phyloP scores from a whole-genome alignment of 2,888 invertebrate genomes.

The Apomyelois bistriatella region DNA sequence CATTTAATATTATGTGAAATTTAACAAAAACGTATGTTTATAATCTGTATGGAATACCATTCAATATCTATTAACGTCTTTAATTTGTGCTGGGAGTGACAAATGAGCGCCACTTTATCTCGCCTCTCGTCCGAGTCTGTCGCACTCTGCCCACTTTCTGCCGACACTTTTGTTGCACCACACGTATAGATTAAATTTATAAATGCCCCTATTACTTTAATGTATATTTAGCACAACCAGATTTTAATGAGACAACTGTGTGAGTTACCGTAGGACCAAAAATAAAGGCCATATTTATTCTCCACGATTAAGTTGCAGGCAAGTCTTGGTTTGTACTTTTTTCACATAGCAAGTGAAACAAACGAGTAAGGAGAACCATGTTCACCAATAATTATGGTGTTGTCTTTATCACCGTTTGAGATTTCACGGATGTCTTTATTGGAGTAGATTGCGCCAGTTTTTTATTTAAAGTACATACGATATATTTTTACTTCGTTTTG shows the following conservation, averaged over 20 bases:
- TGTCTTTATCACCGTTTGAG: slow-evolving; percentile 52
- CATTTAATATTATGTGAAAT: no score
- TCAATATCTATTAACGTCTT: neutral
- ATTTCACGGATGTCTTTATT: slow-evolving; percentile 64
- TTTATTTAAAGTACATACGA: slow-evolving; percentile 21
- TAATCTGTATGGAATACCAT: no score
- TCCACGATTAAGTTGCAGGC: slow-evolving; percentile 43
- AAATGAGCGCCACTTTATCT: slow-evolving; percentile 71
- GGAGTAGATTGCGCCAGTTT: slow-evolving; percentile 43
- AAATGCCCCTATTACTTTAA: slow-evolving; percentile 28
- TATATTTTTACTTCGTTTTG: slow-evolving; percentile 16
- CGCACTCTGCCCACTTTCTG: slow-evolving; percentile 34
- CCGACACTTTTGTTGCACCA: slow-evolving; percentile 38
- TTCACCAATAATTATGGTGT: slow-evolving; percentile 55
- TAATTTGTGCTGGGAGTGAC: slow-evolving; percentile 52
- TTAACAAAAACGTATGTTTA: no score
- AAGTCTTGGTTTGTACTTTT: slow-evolving; percentile 25
- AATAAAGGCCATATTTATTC: slow-evolving; percentile 26
- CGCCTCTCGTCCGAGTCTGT: slow-evolving; percentile 27
- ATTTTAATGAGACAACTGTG: slow-evolving; percentile 54
- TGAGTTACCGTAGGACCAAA: slow-evolving; percentile 43
- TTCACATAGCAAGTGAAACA: slow-evolving; percentile 30
- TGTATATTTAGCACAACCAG: slow-evolving; percentile 34
- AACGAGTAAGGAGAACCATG: slow-evolving; percentile 46
- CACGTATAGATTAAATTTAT: slow-evolving; percentile 32